Evolutionary conservation across 2,888 invertebrate genomes (phyloP), one percentile per base, ranked within the genome.

Genomic region (Marronus borbonicus): DNA sequence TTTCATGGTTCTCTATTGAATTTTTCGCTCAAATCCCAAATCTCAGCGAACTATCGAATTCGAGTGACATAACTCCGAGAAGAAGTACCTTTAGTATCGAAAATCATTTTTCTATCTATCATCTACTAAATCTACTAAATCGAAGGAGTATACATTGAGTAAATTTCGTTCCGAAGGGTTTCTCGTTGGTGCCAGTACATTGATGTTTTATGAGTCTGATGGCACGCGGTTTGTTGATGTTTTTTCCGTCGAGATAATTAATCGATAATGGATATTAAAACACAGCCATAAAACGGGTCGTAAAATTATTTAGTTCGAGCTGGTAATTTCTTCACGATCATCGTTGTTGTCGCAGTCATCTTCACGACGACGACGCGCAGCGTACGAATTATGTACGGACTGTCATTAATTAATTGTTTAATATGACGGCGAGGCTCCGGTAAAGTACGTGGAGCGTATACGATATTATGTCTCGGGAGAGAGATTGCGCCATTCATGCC

Each of bases 171-270:
- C 83, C 82, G 83, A 83, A 83, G 84, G 80, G 81, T 84, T 84
- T 84, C 83, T 80, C 20, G 83, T 82, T 83, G 84, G 83, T 70
- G 77, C 77, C 77, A 77, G 24, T 49, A 50, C 20, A 17, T 36
- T 64, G 36, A 70, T 69, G 58, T 83, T 85, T 85, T 83, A 85
- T 85, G 82, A 79, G 85, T 85, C 85, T 85, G 83, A 82, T 83
- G 83, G 83, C 84, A 83, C 80, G 78, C 74, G 81, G 79, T 78
- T 78, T 83, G 82, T 84, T 84, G 82, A 82, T 83, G 83, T 82
- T 84, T 83, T 82, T 81, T 81, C n/a, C 17, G 82, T 82, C 81
- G 81, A 81, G 81, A 82, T 83, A 83, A 83, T 80, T 80, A 7
- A 70, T 52, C 74, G 80, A 83, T 83, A 82, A 82, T 81, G 66